Evolutionary conservation across 37 sponge, comb jelly and placozoan species (phyloP).

Genomic region (Halichondria panicea): DNA sequence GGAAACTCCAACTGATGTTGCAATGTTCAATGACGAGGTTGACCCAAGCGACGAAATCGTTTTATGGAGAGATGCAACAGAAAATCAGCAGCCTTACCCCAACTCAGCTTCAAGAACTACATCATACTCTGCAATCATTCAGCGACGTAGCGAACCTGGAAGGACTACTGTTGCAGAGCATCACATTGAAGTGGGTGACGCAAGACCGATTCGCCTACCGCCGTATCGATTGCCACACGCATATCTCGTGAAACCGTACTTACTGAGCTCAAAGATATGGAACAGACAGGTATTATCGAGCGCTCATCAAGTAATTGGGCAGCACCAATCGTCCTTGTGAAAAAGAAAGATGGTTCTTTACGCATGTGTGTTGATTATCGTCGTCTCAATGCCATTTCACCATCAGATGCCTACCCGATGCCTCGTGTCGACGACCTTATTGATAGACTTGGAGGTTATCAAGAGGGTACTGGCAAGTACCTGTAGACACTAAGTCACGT

Average conservation of each 20-base stretch:
- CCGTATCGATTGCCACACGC: slow-evolving; percentile 39
- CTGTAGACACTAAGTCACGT: slow-evolving; percentile 20
- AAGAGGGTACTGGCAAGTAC: slow-evolving; percentile 59
- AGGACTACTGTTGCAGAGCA: slow-evolving; percentile 25
- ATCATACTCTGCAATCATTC: background rate
- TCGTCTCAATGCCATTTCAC: slow-evolving; percentile 22
- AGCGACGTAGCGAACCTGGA: slow-evolving; percentile 3
- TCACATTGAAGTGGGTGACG: slow-evolving; percentile 4
- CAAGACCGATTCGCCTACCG: slow-evolving; percentile 25
- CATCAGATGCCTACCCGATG: slow-evolving; percentile 51
- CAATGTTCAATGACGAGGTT: no score
- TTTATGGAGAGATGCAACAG: no score
- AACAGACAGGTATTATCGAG: slow-evolving; percentile 39
- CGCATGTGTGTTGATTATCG: slow-evolving; percentile 54
- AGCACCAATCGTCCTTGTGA: slow-evolving; percentile 53
- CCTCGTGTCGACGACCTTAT: slow-evolving; percentile 46
- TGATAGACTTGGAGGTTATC: slow-evolving; percentile 30
- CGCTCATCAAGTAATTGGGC: slow-evolving; percentile 41
- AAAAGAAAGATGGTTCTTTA: slow-evolving; percentile 52
- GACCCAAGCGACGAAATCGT: no score
- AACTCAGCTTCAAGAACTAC: background rate
- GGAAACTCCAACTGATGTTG: no score
- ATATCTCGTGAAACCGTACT: slow-evolving; percentile 15
- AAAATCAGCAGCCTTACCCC: no score
- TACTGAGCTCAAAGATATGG: slow-evolving; percentile 41